Base-by-base conservation (phyloP, 2,113 vertebrate species). In the Bothrops jararaca region DNA sequence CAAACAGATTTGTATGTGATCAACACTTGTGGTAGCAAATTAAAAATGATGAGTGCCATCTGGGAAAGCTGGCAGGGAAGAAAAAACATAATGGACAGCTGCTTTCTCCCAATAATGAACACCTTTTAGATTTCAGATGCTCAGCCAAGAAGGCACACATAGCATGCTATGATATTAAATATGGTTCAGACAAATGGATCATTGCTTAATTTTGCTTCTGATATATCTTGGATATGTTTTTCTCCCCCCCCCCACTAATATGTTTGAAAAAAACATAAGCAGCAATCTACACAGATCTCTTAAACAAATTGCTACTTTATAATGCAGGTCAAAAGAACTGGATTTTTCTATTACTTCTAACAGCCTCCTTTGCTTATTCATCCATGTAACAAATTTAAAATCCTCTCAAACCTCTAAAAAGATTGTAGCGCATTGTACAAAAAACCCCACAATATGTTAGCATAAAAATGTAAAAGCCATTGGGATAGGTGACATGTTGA, bases 41-140 rank as follows among this genome's bases (percentile, higher is more conserved):
- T 57, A 64, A 60, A 93, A 93, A 88, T 91, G 85, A 88, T 57
- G 50, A 74, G 57, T 12, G 39, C 60, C 92, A 93, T 88, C 86
- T 80, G 86, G 92, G 42, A 80, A 93, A 90, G 85, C 52, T 93
- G 52, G 89, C 90, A 88, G 12, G 22, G 4, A 54, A 80, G 90
- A 56, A 90, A 86, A 74, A 56, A 57, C 23, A 80, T 18, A 39
- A 80, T 22, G 45, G 13, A 58, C 50, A 80, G 54, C 50, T 93
- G 52, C 85, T 56, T 7, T 39, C 57, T 74, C 20, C 85, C 26
- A 74, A 60, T 26, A 74, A 91, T 24, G 69, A 52, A 57, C 39
- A 4, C 11, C 85, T 56, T 86, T 52, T 74, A 45, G 26, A 91
- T 56, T 74, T 88, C 26, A 26, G 26, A 9, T 74, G 6, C 48